Percentiles rank a stretch among this genome's conserved stretches.
Conservation (phyloP, 2,797 vertebrate species). For the Microtus obscurus region DNA sequence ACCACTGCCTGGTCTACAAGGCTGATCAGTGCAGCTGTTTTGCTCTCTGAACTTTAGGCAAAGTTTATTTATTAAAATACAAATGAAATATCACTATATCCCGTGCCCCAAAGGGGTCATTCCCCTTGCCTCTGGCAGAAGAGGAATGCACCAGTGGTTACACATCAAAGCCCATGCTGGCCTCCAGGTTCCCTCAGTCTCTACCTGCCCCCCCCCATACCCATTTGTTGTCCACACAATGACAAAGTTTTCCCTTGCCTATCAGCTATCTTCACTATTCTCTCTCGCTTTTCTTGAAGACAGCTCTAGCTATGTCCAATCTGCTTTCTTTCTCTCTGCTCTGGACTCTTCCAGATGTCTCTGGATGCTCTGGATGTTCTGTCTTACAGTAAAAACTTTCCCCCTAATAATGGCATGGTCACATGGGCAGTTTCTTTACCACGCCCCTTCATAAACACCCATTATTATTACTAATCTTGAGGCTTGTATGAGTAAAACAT, state of each 20-base stretch:
- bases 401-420: background rate
- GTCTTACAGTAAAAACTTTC: background rate
- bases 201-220: background rate
- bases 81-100: too few species aligned
- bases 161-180: background rate
- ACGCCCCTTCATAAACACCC: background rate
- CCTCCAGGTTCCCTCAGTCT: background rate
- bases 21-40: too few species aligned
- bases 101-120: background rate
- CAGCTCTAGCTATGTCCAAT: background rate
- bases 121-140: background rate
- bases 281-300: background rate
- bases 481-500: background rate
- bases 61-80: too few species aligned
- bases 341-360: background rate
- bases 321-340: background rate
- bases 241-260: background rate
- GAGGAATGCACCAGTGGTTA: background rate
- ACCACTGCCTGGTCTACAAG: too few species aligned
- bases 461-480: background rate
- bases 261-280: background rate
- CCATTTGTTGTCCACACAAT: background rate
- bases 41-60: too few species aligned
- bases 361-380: background rate
- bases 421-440: background rate